phyloP scores from a whole-genome alignment of 2,888 invertebrate genomes.

The Strigamia maritima region DNA sequence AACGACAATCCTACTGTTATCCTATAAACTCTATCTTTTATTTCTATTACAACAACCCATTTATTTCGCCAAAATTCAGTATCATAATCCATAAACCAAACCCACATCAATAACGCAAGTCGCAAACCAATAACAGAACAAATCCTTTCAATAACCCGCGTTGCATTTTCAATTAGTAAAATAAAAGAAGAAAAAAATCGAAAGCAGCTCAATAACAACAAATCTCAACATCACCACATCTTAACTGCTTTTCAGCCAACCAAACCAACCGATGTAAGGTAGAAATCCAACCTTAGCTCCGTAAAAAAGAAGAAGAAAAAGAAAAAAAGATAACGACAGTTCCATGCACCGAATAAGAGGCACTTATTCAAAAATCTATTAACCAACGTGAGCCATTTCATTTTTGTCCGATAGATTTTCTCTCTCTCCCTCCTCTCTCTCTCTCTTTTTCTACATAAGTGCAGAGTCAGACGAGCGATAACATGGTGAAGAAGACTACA shows the following conservation, averaged over 20 bases:
- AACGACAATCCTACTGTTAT: too few relatives aligned
- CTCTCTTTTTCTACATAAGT: neutral
- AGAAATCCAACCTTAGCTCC: neutral
- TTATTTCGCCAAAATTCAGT: neutral
- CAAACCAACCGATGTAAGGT: neutral
- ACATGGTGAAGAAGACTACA: slow-evolving; percentile 25
- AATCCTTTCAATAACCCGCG: slow-evolving; percentile 4
- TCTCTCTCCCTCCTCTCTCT: neutral
- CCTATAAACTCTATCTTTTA: too few relatives aligned
- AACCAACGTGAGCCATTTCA: slow-evolving; percentile 8
- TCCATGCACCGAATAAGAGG: slow-evolving; percentile 3
- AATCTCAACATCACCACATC: neutral
- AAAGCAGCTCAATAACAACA: neutral
- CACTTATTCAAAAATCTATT: slow-evolving; percentile 29
- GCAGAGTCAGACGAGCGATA: slow-evolving; percentile 26
- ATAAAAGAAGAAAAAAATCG: neutral
- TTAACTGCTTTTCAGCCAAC: neutral
- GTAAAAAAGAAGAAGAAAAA: neutral
- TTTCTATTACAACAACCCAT: neutral
- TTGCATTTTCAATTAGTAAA: neutral
- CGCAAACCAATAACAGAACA: neutral
- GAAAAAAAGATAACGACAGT: slow-evolving; percentile 13
- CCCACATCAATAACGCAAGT: neutral
- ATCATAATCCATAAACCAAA: neutral
- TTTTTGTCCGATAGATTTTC: slow-evolving; percentile 19